Conservation (phyloP, 1,140 invertebrate genomes). For the Papilio helenus region DNA sequence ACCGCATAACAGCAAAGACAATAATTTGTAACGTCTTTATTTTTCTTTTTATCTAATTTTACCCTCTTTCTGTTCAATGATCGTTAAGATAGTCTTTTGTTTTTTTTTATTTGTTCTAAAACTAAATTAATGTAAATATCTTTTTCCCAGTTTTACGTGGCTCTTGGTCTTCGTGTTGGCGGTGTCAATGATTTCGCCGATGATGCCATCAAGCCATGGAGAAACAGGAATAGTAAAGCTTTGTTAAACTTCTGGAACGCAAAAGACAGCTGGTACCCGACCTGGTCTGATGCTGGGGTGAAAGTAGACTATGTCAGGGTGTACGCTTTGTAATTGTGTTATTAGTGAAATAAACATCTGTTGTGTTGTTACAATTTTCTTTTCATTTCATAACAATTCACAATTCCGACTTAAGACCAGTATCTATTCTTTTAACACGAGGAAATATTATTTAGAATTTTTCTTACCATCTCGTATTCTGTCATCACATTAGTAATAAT, state of each 20-base stretch:
- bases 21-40: not conserved
- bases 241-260: slow-evolving; percentile 86
- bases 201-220: slow-evolving; percentile 87
- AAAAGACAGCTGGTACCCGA: slow-evolving; percentile 84
- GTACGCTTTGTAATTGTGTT: slow-evolving; percentile 73
- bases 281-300: slow-evolving; percentile 84
- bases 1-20: not conserved
- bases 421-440: too few relatives aligned
- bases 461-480: too few relatives aligned
- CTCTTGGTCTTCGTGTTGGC: slow-evolving; percentile 89
- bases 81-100: not conserved
- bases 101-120: not conserved
- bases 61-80: too few relatives aligned
- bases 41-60: too few relatives aligned
- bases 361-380: not conserved
- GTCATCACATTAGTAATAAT: too few relatives aligned
- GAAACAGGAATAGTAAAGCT: slow-evolving; percentile 83
- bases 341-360: not conserved
- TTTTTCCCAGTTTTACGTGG: slow-evolving; percentile 88
- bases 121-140: not conserved
- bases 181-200: slow-evolving; percentile 89
- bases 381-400: not conserved
- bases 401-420: too few relatives aligned
- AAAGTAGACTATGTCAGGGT: slow-evolving; percentile 86
- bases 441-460: too few relatives aligned